Base-by-base conservation (phyloP, 2,797 vertebrate species). In the Hoplostethus mediterraneus region DNA sequence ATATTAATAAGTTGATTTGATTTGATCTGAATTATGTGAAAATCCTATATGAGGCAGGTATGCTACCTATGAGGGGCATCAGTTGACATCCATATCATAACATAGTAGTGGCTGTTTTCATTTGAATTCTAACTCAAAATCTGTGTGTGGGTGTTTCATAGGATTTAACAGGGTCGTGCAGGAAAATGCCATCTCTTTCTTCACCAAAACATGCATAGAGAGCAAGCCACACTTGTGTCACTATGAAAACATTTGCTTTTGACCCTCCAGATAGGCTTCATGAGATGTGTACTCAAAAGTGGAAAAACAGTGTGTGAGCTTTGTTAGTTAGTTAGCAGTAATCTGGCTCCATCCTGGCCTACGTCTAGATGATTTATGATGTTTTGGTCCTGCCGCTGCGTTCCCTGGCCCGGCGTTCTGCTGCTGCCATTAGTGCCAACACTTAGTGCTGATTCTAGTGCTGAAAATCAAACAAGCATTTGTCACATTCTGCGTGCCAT, bases 401-500 rank as follows among this genome's bases (percentile, higher is more conserved):
- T 78, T 73, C 64, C 59, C 73, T 30, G 71, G 67, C 75, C 52
- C 16, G 8, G 17, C 11, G 64, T 60, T 14, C 68, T 60, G 59
- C 67, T 47, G 42, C 75, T 25, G 56, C 71, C 52, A 71, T 82
- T 66, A 77, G 70, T 80, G 80, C 75, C 63, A 84, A 82, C 62
- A 55, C 76, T 59, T 67, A 42, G 44, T 81, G 79, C 73, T 65
- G 68, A 75, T 78, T 85, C 79, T 71, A 79, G 60, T 65, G 60
- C 73, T 45, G 51, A 68, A 71, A 76, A 63, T 65, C 66, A 71
- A 60, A 73, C 17, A 7, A 0, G 14, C 83, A 76, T 90, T 81
- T 64, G 75, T 87, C 82, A 87, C 75, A 83, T 87, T 71, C 48
- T 17, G 28, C 61, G 40, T 21, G 62, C 69, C 45, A 82, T 88